Conservation (phyloP, 53 echinoderm and acorn worm genomes). For the Holothuria scabra region DNA sequence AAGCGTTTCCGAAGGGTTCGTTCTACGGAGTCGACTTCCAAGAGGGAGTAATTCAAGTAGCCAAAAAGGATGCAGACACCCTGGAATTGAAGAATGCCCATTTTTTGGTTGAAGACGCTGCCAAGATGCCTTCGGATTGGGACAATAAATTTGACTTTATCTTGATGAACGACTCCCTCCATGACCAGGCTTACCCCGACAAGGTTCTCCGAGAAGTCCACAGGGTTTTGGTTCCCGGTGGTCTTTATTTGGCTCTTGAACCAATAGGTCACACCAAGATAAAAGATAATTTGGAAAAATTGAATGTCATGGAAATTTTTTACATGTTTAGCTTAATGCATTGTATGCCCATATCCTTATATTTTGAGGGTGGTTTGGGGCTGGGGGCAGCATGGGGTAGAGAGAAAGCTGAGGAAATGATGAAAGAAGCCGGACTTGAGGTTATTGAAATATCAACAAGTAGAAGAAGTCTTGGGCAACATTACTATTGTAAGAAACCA, state of each 20-base stretch:
- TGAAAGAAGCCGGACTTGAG: constrained; percentile 53
- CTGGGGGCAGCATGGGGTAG: constrained; percentile 72
- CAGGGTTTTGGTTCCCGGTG: not conserved
- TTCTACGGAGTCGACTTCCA: constrained; percentile 18
- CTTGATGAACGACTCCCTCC: constrained; percentile 18
- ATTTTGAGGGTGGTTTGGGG: constrained; percentile 49
- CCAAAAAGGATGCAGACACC: not conserved
- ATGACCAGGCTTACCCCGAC: constrained; percentile 36
- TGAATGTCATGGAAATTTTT: not conserved
- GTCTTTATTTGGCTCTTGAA: not conserved
- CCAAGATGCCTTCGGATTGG: constrained; percentile 14
- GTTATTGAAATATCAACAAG: not conserved
- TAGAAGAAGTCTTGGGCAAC: not conserved
- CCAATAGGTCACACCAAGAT: not conserved
- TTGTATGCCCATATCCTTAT: constrained; percentile 60
- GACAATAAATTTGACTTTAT: constrained; percentile 1
- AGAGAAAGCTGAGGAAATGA: constrained; percentile 64
- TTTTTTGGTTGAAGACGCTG: constrained; percentile 4
- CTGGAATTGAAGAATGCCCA: constrained; percentile 8
- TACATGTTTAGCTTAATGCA: constrained; percentile 61
- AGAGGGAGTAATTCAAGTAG: not conserved
- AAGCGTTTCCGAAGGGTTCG: constrained; percentile 1
- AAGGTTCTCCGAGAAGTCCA: not conserved
- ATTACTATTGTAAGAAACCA: constrained; percentile 5
- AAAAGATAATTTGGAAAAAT: constrained; percentile 1